A percentile compares a stretch with the other conserved stretches of the same genome.
These are phyloP conservation scores for Microplitis manilae DNA, from an alignment of 2,888 invertebrate species.

Conservation along the genomic window DNA sequence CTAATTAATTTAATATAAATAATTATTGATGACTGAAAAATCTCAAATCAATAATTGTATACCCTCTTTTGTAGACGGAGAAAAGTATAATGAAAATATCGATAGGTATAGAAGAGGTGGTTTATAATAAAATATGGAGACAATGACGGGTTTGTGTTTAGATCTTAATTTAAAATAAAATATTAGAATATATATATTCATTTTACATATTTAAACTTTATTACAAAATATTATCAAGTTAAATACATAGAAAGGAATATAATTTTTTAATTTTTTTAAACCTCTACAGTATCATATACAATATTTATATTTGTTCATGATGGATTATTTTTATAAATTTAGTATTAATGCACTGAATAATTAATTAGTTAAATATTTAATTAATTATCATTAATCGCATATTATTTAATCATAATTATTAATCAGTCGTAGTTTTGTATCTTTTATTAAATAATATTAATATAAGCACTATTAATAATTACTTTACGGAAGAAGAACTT, in stretches of 20 bases:
- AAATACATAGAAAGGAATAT: neutral
- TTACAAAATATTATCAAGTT: constrained; percentile 63
- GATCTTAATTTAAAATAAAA: neutral
- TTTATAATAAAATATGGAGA: too few relatives aligned
- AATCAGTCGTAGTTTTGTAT: constrained; percentile 20
- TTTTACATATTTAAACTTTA: constrained; percentile 60
- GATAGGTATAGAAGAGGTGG: too few relatives aligned
- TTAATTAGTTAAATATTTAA: neutral
- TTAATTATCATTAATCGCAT: neutral
- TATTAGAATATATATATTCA: neutral
- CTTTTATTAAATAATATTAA: neutral
- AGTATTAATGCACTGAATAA: constrained; percentile 35
- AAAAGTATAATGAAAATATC: too few relatives aligned
- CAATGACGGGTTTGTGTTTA: too few relatives aligned
- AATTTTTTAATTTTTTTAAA: too few relatives aligned
- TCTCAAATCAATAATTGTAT: too few relatives aligned
- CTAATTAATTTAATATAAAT: too few relatives aligned
- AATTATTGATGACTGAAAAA: too few relatives aligned
- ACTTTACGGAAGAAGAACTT: neutral
- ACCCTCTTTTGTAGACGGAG: too few relatives aligned
- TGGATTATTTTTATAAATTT: neutral
- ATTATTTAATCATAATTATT: neutral
- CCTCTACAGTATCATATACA: too few relatives aligned
- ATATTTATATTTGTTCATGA: too few relatives aligned
- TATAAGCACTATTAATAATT: neutral